Evolutionary conservation across 2,888 invertebrate genomes (phyloP), one percentile per base, ranked within the genome.

Genomic region (Leucania comma): DNA sequence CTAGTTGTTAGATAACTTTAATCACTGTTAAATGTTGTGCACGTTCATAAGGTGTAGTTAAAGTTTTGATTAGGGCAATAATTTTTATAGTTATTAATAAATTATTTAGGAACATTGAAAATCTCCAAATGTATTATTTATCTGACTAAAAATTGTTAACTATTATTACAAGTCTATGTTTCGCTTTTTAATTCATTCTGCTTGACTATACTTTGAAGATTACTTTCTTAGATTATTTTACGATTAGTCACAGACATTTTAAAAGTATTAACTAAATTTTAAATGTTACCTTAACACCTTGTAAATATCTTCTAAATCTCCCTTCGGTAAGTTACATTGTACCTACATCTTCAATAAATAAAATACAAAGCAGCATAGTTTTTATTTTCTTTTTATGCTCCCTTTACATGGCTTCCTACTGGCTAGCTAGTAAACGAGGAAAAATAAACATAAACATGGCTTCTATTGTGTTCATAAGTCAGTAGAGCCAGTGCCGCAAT

Each of bases 21-120:
- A 93, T 94, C 96, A 96, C 96, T 96, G 96, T 96, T 96, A 95
- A 95, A 95, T 95, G 96, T 96, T 94, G 95, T 95, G 96, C 96
- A 96, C 96, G 90, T 94, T 94, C 90, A 89, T 93, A 92, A 91
- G 87, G 80, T 78, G 91, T 94, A 94, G 93, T 88, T 79, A 86
- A 90, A 91, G 88, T 89, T 92, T 90, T 91, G 83, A 92, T 91
- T 94, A 93, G 92, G 92, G 92, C 92, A 94, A 95, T 95, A 93
- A 93, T 94, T 94, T 94, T 94, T 88, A 89, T 91, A 90, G 89
- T 86, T 83, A 84, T 78, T 69, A 69, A 80, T 72, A 82, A 84
- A 84, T 86, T 75, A 78, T 86, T 87, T 86, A 83, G 71, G 72
- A 75, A 59, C 35, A 72, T 63, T 68, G 9, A 66, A 64, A 65